Percentiles rank a stretch among this genome's conserved stretches.
Conservation (phyloP, 2,113 vertebrate genomes). For the Emydocephalus ijimae region DNA sequence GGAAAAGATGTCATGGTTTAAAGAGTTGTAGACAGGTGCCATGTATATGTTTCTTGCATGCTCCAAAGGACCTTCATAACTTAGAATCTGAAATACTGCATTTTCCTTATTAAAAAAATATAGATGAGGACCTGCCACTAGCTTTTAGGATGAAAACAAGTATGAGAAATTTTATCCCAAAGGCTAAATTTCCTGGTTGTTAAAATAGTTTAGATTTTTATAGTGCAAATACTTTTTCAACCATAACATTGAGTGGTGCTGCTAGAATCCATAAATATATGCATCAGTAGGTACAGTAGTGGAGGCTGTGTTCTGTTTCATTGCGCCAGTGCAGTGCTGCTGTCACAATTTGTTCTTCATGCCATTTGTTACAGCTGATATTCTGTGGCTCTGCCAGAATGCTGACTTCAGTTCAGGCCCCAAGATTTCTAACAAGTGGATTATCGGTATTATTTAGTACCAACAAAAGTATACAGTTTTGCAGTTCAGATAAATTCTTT, state of each 20-base stretch:
- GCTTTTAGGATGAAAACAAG: conserved; percentile 24
- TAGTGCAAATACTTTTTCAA: neutral
- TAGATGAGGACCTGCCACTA: neutral
- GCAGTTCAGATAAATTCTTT: conserved; percentile 3
- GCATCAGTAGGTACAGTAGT: conserved; percentile 6
- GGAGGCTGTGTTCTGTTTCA: neutral
- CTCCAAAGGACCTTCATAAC: neutral
- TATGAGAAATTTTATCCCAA: conserved; percentile 14
- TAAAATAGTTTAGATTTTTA: neutral
- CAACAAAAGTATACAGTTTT: neutral
- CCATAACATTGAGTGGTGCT: neutral
- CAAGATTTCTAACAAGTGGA: neutral
- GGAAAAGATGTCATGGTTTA: neutral
- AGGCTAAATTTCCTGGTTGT: conserved; percentile 6
- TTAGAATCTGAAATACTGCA: neutral
- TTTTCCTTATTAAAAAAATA: neutral
- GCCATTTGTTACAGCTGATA: conserved; percentile 5
- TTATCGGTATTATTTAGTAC: conserved; percentile 15
- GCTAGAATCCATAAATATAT: neutral
- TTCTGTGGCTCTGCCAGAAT: neutral
- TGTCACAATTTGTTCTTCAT: conserved; percentile 11
- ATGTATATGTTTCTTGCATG: neutral
- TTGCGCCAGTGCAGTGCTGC: neutral
- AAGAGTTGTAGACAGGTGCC: neutral
- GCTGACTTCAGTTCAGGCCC: conserved; percentile 2